Base-by-base conservation (phyloP, 1,140 invertebrate genomes). In the Parapsyche elsis region DNA sequence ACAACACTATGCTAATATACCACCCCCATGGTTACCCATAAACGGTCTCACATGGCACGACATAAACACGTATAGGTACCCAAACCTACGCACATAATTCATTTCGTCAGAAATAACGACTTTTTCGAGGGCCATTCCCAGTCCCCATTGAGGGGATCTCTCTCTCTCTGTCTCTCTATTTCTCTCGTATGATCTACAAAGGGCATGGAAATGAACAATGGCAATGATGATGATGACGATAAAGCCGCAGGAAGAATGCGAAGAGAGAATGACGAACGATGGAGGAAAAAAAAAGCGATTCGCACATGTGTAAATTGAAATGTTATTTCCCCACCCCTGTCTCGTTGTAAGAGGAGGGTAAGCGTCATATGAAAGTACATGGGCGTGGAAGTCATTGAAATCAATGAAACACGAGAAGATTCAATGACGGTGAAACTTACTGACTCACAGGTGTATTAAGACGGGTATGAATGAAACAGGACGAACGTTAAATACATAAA, bases 321-420 rank as follows among this genome's bases (percentile, higher is more conserved):
- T 16, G 49, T 53, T 53, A 53, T 53, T 53, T 53, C 49, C 10
- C 16, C 49, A 12, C 49, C 49, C 12, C 16, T 16, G 49, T 53
- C 9, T 71, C 26, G 70, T 38, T 38, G 1, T 4, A 67, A 23
- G 64, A 26, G 16, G 24, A 67, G 49, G 49, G 49, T 14, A 14
- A 53, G 12, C 49, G 2, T 53, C 16, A 67, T 21, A n/a, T n/a
- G n/a, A n/a, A n/a, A n/a, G n/a, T n/a, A 19, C 24, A 67, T 71
- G 70, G 26, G 70, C 70, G 23, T 71, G 26, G 12, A 71, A 71
- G 70, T 71, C 26, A 71, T 71, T 71, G 70, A 71, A 71, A 71
- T 71, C 70, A 71, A 30, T 71, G 70, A 71, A 71, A 71, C 38
- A 16, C 70, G n/a, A 71, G 30, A 71, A 38, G 14, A 23, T 67